phyloP scores from a whole-genome alignment of 2,888 invertebrate genomes.

The Drosophila glabriapex region DNA sequence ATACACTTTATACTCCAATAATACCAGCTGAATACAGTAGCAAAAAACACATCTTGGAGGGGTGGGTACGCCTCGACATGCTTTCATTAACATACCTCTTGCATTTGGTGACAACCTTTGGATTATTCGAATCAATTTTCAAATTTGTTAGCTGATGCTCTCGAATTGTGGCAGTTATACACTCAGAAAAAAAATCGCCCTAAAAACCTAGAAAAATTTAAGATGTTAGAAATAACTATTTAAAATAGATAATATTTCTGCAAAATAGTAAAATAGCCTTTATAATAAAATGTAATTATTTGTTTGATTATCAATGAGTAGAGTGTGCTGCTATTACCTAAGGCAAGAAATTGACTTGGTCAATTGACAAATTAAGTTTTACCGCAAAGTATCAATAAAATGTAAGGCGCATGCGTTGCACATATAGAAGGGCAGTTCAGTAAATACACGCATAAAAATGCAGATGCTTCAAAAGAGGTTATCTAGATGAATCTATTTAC shows the following conservation, averaged over 20 bases:
- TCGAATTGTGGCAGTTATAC: not conserved
- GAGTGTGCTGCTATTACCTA: not conserved
- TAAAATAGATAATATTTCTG: not conserved
- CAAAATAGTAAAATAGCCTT: not conserved
- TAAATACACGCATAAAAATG: not conserved
- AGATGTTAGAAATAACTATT: not conserved
- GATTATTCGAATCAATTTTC: not conserved
- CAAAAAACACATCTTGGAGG: not conserved
- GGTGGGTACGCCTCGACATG: not conserved
- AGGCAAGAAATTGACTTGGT: not conserved
- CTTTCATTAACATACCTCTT: not conserved
- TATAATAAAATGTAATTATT: not conserved
- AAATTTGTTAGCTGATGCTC: not conserved
- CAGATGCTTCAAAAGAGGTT: not conserved
- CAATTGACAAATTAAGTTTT: slow-evolving; percentile 4
- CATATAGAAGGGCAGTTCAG: not conserved
- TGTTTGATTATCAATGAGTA: not conserved
- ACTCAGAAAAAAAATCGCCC: not conserved
- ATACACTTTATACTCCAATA: not conserved
- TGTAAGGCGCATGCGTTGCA: slow-evolving; percentile 1
- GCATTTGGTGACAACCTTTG: not conserved
- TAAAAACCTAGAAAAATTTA: not conserved
- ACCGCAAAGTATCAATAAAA: not conserved
- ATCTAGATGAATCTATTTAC: not conserved
- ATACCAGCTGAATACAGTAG: not conserved